Evolutionary conservation across 2,888 invertebrate genomes (phyloP).

Genomic region (Melinaea marsaeus): DNA sequence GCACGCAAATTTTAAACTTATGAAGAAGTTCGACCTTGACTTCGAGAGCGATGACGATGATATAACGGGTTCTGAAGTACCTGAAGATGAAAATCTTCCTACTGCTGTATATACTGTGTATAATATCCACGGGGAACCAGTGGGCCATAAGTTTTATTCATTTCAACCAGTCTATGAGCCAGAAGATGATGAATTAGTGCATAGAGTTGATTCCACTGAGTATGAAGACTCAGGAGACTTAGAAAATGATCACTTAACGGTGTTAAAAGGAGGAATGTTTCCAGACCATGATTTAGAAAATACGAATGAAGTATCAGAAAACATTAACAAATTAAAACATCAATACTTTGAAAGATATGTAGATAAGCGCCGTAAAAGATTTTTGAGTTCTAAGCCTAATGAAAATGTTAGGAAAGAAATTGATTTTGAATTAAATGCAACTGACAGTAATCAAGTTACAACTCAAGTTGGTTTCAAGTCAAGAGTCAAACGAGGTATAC

Average conservation of each 20-base stretch:
- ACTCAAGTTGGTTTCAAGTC: slow-evolving; percentile 40
- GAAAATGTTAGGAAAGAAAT: slow-evolving; percentile 47
- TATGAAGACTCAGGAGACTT: slow-evolving; percentile 53
- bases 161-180: slow-evolving; percentile 73
- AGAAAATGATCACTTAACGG: slow-evolving; percentile 56
- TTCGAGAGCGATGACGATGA: slow-evolving; percentile 52
- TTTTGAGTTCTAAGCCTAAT: slow-evolving; percentile 48
- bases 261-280: slow-evolving; percentile 69
- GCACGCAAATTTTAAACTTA: slow-evolving; percentile 69
- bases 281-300: slow-evolving; percentile 44
- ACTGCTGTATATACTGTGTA: slow-evolving; percentile 70
- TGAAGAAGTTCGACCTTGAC: slow-evolving; percentile 66
- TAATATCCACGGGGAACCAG: slow-evolving; percentile 71
- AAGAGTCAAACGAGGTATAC: slow-evolving; percentile 53
- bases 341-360: slow-evolving; percentile 69
- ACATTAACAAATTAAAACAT: slow-evolving; percentile 65
- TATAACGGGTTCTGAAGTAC: slow-evolving; percentile 42
- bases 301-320: slow-evolving; percentile 44
- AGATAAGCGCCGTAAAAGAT: slow-evolving; percentile 66
- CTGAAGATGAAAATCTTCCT: slow-evolving; percentile 56
- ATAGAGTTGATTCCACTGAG: slow-evolving; percentile 53
- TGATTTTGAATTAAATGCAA: slow-evolving; percentile 50
- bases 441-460: slow-evolving; percentile 44
- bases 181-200: slow-evolving; percentile 59
- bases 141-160: slow-evolving; percentile 67